Evolutionary conservation across 92 coral and sea anemone species (phyloP).

Genomic region (Nematostella vectensis): DNA sequence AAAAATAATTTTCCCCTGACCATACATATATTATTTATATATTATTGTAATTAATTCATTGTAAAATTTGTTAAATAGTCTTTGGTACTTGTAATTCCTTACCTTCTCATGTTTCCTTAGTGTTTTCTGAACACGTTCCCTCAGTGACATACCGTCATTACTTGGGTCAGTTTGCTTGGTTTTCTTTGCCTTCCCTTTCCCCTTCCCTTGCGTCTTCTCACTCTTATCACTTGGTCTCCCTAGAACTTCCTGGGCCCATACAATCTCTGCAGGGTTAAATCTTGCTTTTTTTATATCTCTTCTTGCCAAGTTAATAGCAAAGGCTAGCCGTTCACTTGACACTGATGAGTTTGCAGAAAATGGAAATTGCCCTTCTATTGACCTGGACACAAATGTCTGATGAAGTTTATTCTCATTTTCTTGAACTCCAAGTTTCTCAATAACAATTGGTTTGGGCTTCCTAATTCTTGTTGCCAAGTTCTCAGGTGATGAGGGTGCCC

Average conservation of each 20-base stretch:
- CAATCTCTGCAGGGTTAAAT: conserved; percentile 31
- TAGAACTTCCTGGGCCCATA: conserved; percentile 15
- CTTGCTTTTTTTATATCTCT: conserved; percentile 73
- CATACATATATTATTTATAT: too few relatives aligned
- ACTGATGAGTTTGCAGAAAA: conserved; percentile 8
- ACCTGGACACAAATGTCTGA: conserved; percentile 17
- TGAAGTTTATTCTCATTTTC: conserved; percentile 5
- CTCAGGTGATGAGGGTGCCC: conserved; percentile 53
- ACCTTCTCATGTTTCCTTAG: conserved; percentile 54
- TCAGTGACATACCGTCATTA: conserved; percentile 15
- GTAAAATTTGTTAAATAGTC: too few relatives aligned
- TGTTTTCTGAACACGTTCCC: conserved; percentile 53
- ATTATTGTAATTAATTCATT: too few relatives aligned
- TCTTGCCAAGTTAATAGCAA: conserved; percentile 87
- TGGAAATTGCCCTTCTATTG: conserved; percentile 3
- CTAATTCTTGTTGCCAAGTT: conserved; percentile 72
- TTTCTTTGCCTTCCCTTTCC: too few relatives aligned
- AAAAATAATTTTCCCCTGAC: too few relatives aligned
- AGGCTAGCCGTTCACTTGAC: conserved; percentile 72
- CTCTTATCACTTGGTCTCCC: conserved; percentile 11
- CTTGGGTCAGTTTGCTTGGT: neutral
- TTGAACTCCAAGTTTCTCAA: conserved; percentile 53
- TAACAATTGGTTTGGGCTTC: conserved; percentile 82
- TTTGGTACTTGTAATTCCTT: too few relatives aligned
- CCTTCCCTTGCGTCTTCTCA: conserved; percentile 14